phyloP scores from a whole-genome alignment of 1,140 invertebrate species.

The Drosophila cardini region DNA sequence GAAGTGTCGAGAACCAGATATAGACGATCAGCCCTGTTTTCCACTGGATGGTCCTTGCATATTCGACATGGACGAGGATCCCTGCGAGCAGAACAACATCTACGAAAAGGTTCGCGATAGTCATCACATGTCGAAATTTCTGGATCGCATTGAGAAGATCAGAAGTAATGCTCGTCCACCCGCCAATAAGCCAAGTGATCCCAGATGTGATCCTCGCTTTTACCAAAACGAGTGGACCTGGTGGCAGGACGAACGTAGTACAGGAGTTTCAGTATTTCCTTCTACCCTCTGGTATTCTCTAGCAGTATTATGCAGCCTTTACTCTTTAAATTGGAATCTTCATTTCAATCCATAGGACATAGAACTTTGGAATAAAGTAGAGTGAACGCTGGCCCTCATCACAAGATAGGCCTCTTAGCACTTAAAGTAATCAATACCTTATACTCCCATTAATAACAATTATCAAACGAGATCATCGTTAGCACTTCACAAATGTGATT shows the following conservation, averaged over 20 bases:
- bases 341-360: no score
- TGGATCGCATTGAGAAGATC: slow-evolving; percentile 56
- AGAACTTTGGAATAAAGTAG: no score
- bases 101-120: slow-evolving; percentile 79
- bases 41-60: slow-evolving; percentile 87
- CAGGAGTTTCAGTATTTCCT: not conserved
- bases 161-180: slow-evolving; percentile 48
- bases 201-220: slow-evolving; percentile 45
- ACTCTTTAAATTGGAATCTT: no score
- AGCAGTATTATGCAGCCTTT: not conserved
- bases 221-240: slow-evolving; percentile 76
- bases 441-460: no score
- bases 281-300: not conserved
- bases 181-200: slow-evolving; percentile 61
- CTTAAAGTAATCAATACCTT: no score
- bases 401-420: no score
- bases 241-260: slow-evolving; percentile 63
- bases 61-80: slow-evolving; percentile 91
- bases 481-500: no score
- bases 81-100: slow-evolving; percentile 91
- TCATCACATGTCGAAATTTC: slow-evolving; percentile 42
- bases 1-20: slow-evolving; percentile 52
- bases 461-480: no score
- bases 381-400: no score
- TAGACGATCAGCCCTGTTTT: slow-evolving; percentile 53